These are phyloP conservation scores for Axis porcinus DNA, from an alignment of 2,113 vertebrate species.

Conservation along the genomic window DNA sequence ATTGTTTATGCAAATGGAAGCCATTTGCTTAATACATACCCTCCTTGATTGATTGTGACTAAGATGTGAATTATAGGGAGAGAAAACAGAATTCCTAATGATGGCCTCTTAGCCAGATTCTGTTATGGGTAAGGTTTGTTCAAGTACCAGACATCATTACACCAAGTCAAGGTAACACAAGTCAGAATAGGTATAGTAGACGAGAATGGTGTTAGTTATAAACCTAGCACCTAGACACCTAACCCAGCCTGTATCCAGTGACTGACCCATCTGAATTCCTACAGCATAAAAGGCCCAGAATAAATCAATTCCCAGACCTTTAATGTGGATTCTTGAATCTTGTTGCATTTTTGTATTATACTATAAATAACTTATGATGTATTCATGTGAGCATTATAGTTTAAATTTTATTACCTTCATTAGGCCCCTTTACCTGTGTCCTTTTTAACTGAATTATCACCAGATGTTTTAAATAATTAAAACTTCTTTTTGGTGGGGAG, in stretches of 20 bases:
- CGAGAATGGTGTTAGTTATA: neutral
- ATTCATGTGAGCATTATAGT: neutral
- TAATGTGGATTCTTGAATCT: neutral
- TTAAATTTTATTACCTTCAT: neutral
- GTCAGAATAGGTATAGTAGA: neutral
- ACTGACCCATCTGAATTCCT: neutral
- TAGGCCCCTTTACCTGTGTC: neutral
- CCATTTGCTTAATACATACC: neutral
- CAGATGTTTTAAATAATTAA: neutral
- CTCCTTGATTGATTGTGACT: slow-evolving; percentile 23
- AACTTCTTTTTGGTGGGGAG: neutral
- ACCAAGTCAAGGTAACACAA: neutral
- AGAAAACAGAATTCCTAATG: neutral
- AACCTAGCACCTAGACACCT: neutral
- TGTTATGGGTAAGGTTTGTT: neutral
- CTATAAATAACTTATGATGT: neutral
- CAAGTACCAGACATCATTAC: neutral
- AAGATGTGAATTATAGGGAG: neutral
- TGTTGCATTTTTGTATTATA: neutral
- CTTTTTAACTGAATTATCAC: neutral
- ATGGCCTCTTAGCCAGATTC: neutral
- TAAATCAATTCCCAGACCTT: neutral
- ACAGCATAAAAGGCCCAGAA: neutral
- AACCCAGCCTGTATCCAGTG: neutral
- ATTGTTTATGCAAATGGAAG: neutral